Evolutionary conservation across 53 echinoderm and acorn worm species (phyloP).

Genomic region (Paracentrotus lividus): DNA sequence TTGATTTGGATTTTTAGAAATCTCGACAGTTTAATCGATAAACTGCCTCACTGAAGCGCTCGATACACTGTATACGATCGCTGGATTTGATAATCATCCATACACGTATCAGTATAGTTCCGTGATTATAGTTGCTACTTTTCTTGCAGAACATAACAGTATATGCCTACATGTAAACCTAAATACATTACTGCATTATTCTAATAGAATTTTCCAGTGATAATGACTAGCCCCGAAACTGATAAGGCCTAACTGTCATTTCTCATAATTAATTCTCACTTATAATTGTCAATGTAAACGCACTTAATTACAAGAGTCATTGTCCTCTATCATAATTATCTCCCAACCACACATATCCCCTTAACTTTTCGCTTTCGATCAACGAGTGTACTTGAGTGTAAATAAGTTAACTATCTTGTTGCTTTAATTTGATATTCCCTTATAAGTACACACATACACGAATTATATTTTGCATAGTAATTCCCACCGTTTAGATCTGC

Average conservation of each 20-base stretch:
- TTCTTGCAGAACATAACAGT: too few species aligned
- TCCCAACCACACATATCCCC: neutral
- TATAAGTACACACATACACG: too few species aligned
- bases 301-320: neutral
- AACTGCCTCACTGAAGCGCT: too few species aligned
- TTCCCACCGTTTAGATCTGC: too few species aligned
- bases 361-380: neutral
- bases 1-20: neutral
- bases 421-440: too few species aligned
- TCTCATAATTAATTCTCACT: neutral
- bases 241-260: too few species aligned
- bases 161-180: neutral
- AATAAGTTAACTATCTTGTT: too few species aligned
- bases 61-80: too few species aligned
- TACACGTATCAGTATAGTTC: too few species aligned
- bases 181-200: neutral
- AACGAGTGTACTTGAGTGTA: neutral
- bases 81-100: too few species aligned
- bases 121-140: neutral
- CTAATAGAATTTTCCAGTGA: neutral
- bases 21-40: neutral
- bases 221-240: neutral
- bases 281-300: too few species aligned
- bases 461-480: too few species aligned
- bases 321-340: neutral